phyloP scores from a whole-genome alignment of 2,113 vertebrate genomes.

The Todiramphus saurophagus region DNA sequence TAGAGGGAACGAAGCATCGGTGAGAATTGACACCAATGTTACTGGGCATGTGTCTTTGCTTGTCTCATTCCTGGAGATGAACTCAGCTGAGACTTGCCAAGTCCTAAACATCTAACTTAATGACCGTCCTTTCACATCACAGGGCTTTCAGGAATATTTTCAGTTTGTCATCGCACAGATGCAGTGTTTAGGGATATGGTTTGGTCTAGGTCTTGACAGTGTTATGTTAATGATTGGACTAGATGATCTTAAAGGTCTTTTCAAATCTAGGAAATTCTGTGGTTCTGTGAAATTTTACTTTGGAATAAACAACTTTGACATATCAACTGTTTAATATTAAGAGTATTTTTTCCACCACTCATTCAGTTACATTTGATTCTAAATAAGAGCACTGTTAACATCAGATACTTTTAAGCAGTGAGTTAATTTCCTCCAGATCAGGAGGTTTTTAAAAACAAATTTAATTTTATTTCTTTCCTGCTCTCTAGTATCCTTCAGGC shows the following conservation, averaged over 20 bases:
- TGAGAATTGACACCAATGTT: not conserved
- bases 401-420: not conserved
- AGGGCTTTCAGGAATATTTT: not conserved
- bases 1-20: rapidly evolving
- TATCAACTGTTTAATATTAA: not conserved
- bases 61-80: not conserved
- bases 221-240: too few species aligned
- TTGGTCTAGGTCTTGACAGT: too few species aligned
- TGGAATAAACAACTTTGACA: not conserved
- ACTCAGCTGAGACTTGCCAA: not conserved
- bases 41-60: not conserved
- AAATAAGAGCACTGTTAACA: not conserved
- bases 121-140: not conserved
- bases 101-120: not conserved
- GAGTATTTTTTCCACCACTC: not conserved
- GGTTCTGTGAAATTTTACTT: not conserved
- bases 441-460: not conserved
- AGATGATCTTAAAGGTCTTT: too few species aligned
- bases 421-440: not conserved
- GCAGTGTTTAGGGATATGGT: too few species aligned
- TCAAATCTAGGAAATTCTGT: too few species aligned
- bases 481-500: not conserved
- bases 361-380: not conserved
- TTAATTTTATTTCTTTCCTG: not conserved
- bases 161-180: not conserved